Evolutionary conservation across 2,113 vertebrate genomes (phyloP).

Genomic region (Microcebus jonahi): DNA sequence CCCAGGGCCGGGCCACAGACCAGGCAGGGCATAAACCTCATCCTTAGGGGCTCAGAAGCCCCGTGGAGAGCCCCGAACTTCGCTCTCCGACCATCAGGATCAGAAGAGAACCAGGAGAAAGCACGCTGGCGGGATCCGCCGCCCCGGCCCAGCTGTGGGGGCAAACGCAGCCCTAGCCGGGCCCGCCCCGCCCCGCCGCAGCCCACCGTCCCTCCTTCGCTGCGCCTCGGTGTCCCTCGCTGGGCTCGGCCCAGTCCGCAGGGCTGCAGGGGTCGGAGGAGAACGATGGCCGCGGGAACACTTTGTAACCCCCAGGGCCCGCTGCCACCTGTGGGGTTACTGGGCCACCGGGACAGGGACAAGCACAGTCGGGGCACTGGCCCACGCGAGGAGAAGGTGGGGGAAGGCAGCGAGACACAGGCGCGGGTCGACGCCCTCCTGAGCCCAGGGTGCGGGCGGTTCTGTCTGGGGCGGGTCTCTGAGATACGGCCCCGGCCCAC

Average conservation of each 20-base stretch:
- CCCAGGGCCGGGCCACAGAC: fast-evolving
- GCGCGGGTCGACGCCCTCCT: fast-evolving
- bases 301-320: not conserved
- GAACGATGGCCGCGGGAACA: not conserved
- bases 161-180: fast-evolving
- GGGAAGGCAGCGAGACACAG: not conserved
- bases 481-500: fast-evolving
- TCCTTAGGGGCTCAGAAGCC: fast-evolving
- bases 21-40: not conserved
- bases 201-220: too few species aligned
- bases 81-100: not conserved
- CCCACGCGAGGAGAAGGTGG: not conserved
- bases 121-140: fast-evolving
- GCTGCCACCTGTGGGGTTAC: not conserved
- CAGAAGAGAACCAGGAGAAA: not conserved
- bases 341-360: not conserved
- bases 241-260: not conserved
- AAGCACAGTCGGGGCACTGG: not conserved
- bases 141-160: not conserved
- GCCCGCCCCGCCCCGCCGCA: too few species aligned
- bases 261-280: not conserved
- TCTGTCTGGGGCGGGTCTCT: not conserved
- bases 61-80: not conserved
- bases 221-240: not conserved
- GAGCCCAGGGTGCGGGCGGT: not conserved